Evolutionary conservation across 2,888 invertebrate genomes (phyloP).

Genomic region (Charanyca ferruginea): DNA sequence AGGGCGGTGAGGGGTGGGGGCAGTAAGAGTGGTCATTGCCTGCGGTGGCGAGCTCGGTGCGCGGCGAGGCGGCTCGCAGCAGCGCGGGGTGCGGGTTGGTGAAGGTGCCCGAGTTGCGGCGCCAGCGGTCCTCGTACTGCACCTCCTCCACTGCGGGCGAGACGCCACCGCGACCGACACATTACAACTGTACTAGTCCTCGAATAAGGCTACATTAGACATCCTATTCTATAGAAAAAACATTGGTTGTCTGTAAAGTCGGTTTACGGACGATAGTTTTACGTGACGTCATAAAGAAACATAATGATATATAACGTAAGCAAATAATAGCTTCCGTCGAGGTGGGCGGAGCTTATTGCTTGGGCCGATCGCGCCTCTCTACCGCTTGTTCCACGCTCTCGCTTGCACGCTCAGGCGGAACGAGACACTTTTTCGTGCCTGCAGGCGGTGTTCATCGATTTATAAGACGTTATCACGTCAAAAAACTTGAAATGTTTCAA

Average conservation of each 20-base stretch:
- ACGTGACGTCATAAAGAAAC: no score
- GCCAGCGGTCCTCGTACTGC: conserved; percentile 80
- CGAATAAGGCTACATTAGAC: background rate
- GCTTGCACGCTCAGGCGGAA: no score
- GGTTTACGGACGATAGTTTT: no score
- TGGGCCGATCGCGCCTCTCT: no score
- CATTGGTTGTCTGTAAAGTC: no score
- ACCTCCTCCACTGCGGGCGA: conserved; percentile 71
- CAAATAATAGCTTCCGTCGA: no score
- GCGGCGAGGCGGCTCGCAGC: conserved; percentile 82
- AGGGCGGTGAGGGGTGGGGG: conserved; percentile 5
- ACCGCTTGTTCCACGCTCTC: no score
- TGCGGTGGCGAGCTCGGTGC: conserved; percentile 88
- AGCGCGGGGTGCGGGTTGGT: conserved; percentile 87
- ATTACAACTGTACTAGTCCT: background rate
- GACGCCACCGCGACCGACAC: conserved; percentile 6
- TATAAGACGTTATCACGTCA: no score
- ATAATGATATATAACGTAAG: no score
- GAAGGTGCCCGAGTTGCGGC: conserved; percentile 87
- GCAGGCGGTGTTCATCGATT: no score
- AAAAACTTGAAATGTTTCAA: background rate
- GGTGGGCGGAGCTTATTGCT: no score
- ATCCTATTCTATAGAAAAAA: background rate
- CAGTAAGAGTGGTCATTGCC: conserved; percentile 70
- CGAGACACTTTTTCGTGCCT: no score